Evolutionary conservation across 2,113 vertebrate species (phyloP), one percentile per base, ranked within the genome.

Genomic region (Silurus meridionalis): DNA sequence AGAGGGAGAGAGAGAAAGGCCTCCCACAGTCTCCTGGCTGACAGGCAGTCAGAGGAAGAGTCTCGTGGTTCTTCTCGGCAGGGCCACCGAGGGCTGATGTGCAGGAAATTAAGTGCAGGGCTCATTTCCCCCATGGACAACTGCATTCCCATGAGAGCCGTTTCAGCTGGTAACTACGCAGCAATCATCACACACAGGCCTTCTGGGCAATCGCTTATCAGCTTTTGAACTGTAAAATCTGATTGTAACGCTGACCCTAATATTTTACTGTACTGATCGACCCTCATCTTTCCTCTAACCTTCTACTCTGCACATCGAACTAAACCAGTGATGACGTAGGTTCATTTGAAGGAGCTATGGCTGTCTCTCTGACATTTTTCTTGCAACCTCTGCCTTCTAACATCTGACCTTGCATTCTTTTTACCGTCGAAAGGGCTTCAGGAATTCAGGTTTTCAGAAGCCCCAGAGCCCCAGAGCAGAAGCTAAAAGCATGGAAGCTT

Each of bases 71-170:
- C 79, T 85, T 23, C 55, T 85, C 63, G 55, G 83, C 86, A 87
- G 83, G 37, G 52, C 69, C 58, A 84, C 69, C 52, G 64, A 84
- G 81, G 75, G 83, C 89, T 87, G 88, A 91, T 91, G 90, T 92
- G 90, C 90, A 91, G 91, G 90, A 94, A 94, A 95, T 94, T 89
- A 93, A 90, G 90, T 85, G 88, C 87, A 13, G 78, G 91, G 91
- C 92, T 90, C 85, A 91, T 93, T 92, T 92, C 90, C 87, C 87
- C 84, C 78, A 72, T 74, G 78, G 82, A 63, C 60, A 85, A 78
- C 66, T 83, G 82, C 79, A 82, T 67, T 55, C 85, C 80, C 82
- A 53, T 46, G 71, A 82, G 85, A 77, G 53, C n/a, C 4, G 60
- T 80, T 82, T 66, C 57, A n/a, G 66, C 53, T 80, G 69, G 46